Evolutionary conservation across 2,888 invertebrate species (phyloP).

Genomic region (Pocota personata): DNA sequence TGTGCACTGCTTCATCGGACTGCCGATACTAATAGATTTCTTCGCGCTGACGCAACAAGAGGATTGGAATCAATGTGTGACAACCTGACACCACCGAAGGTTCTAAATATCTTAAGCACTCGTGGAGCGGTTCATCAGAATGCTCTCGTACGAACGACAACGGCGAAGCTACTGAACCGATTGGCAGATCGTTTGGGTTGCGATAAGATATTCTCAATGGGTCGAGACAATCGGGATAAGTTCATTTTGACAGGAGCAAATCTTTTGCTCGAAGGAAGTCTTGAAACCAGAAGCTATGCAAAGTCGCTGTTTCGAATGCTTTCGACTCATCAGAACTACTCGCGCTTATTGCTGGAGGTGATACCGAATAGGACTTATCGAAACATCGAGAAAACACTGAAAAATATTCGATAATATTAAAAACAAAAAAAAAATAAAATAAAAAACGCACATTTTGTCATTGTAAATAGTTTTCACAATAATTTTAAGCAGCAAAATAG

Average conservation of each 20-base stretch:
- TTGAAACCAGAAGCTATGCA: slow-evolving; percentile 92
- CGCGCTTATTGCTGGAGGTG: slow-evolving; percentile 89
- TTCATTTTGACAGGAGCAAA: slow-evolving; percentile 92
- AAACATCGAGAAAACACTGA: slow-evolving; percentile 92
- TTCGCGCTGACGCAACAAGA: slow-evolving; percentile 91
- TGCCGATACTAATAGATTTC: slow-evolving; percentile 96
- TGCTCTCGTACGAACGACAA: slow-evolving; percentile 92
- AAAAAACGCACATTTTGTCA: background rate
- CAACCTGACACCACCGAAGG: slow-evolving; percentile 87
- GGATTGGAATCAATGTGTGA: slow-evolving; percentile 93
- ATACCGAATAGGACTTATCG: slow-evolving; percentile 91
- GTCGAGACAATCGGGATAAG: slow-evolving; percentile 90
- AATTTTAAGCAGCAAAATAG: background rate
- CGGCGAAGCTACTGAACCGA: slow-evolving; percentile 90
- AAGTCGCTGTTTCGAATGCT: slow-evolving; percentile 90
- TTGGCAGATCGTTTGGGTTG: slow-evolving; percentile 90
- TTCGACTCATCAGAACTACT: slow-evolving; percentile 89
- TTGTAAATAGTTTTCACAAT: slow-evolving; percentile 51
- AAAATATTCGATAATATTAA: slow-evolving; percentile 77
- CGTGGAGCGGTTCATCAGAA: slow-evolving; percentile 93
- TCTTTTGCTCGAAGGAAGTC: slow-evolving; percentile 92
- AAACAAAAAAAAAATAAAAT: too few species aligned
- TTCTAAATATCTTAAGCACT: slow-evolving; percentile 86
- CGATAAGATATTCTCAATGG: slow-evolving; percentile 88
- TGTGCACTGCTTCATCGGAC: slow-evolving; percentile 92